Base-by-base conservation (phyloP, 2,797 vertebrate species). In the Sitta carolinensis region DNA sequence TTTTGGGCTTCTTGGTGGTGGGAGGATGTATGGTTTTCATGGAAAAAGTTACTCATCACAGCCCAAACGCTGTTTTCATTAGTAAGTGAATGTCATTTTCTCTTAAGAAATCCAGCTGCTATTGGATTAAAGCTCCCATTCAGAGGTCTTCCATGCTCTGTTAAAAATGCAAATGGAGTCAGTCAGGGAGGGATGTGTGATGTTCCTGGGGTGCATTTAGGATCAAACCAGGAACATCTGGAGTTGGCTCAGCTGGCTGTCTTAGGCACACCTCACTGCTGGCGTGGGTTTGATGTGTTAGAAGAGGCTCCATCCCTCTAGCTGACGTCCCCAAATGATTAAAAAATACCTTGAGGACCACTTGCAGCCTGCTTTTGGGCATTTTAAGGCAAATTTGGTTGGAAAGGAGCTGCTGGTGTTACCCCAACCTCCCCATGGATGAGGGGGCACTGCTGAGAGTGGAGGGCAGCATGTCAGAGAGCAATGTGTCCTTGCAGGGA, bases 41-140 rank as follows among this genome's bases (percentile, higher is more conserved):
- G 96, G 95, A 95, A 95, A 93, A 93, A 93, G 80, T 95, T 96
- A 81, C 30, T 96, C 85, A 94, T 68, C 1, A 0, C 81, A 84
- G 85, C 70, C 61, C 77, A 73, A 95, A 51, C 30, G 26, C 45
- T 95, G 91, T 94, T 94, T 87, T 93, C 88, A 84, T 95, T 95
- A 96, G 85, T 72, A 73, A 94, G 66, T 14, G 59, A 67, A 57
- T 16, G 10, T 73, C 40, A 18, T 64, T 86, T 81, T 93, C 76
- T 90, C 36, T 86, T 90, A 86, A 88, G 91, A 81, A 91, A 93
- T 38, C 40, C 87, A 96, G 76, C 85, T 94, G 94, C 69, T 86
- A 6, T 91, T 89, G 89, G 87, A 89, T 89, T 92, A 80, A 73
- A 89, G 13, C 85, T 86, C 73, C 69, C 38, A 61, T 91, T 81